These are phyloP conservation scores for Hemaris fuciformis DNA, from an alignment of 2,888 invertebrate genomes.

Conservation along the genomic window DNA sequence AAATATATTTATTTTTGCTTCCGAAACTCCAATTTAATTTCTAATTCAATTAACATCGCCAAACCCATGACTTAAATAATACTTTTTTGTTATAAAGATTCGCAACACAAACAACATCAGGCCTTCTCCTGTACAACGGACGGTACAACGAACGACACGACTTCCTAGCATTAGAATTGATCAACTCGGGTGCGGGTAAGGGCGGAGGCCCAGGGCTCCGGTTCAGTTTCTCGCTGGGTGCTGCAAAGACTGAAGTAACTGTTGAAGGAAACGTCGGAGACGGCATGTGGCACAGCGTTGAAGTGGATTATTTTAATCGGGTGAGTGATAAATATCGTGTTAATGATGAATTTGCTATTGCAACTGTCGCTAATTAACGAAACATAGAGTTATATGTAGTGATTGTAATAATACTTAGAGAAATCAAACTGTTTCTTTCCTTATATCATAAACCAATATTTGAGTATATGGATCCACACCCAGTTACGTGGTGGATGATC, in stretches of 20 bases:
- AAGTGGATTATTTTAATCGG: constrained; percentile 91
- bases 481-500: too few species aligned
- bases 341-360: neutral
- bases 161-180: constrained; percentile 93
- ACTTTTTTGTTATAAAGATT: constrained; percentile 80
- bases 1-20: too few species aligned
- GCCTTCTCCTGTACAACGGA: constrained; percentile 95
- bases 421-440: too few species aligned
- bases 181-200: constrained; percentile 79
- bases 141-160: constrained; percentile 97
- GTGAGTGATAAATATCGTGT: constrained; percentile 54
- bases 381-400: too few species aligned
- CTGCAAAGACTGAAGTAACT: constrained; percentile 85
- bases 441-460: too few species aligned
- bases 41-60: neutral
- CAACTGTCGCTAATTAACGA: too few species aligned
- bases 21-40: too few species aligned
- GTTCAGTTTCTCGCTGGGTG: constrained; percentile 95
- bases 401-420: too few species aligned
- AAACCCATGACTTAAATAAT: neutral
- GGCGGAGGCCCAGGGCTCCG: constrained; percentile 81
- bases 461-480: too few species aligned
- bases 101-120: constrained; percentile 92
- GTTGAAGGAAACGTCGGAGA: constrained; percentile 89
- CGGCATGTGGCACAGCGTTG: constrained; percentile 94